Base-by-base conservation (phyloP, 2,797 vertebrate genomes). In the Enteromius treurensis region DNA sequence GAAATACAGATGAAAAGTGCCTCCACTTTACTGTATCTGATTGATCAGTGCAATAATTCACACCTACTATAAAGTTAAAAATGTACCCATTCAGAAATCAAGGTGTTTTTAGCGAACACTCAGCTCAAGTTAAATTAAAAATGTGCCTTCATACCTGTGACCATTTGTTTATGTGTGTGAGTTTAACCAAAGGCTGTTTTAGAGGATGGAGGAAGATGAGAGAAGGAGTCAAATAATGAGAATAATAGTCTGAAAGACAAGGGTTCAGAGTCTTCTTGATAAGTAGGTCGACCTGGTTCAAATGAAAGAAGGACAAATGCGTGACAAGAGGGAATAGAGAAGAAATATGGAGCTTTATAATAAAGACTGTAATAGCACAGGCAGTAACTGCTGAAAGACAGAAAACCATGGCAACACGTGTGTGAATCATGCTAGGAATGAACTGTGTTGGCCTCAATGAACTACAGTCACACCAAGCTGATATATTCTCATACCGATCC, bases 201-300 rank as follows among this genome's bases (percentile, higher is more conserved):
- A 29, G 47, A 19, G 3, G 73, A 40, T 55, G 14, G 37, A 42
- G 4, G 34, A 78, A 40, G 23, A 13, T 32, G 3, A 62, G 51
- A 47, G 26, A 65, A 53, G 23, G 29, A 51, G 47, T 62, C 37
- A 6, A 64, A 29, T 75, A 47, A 49, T 19, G 5, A 73, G 9
- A 75, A 64, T 5, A n/a, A 23, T 49, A 60, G 9, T 21, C 34
- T 64, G 32, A 79, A 77, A 77, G 47, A 83, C 40, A 64, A 42
- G 29, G 45, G 51, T 21, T 51, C 60, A 21, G 68, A 65, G 17
- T 58, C 2, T 32, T 71, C 51, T 65, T 62, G 75, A 19, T 81
- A 84, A 69, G 58, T 86, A 84, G 74, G 79, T 84, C 51, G 17
- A 53, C 49, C 10, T 29, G 74, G 74, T 37, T 26, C 29, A 67